These are phyloP conservation scores for Drosophila histrio DNA, from an alignment of 2,888 invertebrate species.

Conservation along the genomic window DNA sequence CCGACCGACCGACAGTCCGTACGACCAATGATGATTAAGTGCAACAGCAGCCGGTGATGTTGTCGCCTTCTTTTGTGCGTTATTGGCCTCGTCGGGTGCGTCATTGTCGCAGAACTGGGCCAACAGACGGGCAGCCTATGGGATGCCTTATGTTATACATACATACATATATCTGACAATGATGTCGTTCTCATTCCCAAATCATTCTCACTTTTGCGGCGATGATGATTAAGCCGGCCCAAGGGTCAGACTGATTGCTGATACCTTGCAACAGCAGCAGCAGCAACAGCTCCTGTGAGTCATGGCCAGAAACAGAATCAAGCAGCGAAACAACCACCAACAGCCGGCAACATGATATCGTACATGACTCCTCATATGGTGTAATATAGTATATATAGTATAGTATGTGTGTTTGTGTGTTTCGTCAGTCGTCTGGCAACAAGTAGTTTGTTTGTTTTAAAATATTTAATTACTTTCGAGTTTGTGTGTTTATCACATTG, in stretches of 20 bases:
- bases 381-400: not conserved
- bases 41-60: slow-evolving; percentile 57
- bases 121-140: slow-evolving; percentile 44
- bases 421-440: slow-evolving; percentile 53
- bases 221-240: slow-evolving; percentile 63
- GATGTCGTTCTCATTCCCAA: slow-evolving; percentile 44
- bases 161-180: slow-evolving; percentile 11
- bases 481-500: slow-evolving; percentile 29
- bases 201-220: slow-evolving; percentile 71
- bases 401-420: slow-evolving; percentile 6
- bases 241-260: slow-evolving; percentile 50
- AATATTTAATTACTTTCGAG: slow-evolving; percentile 76
- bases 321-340: slow-evolving; percentile 41
- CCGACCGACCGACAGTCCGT: slow-evolving; percentile 4
- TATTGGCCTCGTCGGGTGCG: slow-evolving; percentile 52
- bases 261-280: slow-evolving; percentile 25
- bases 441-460: slow-evolving; percentile 74
- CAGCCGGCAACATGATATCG: slow-evolving; percentile 60
- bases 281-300: slow-evolving; percentile 57
- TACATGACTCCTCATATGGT: slow-evolving; percentile 22
- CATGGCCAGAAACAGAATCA: slow-evolving; percentile 55
- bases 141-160: not conserved
- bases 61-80: slow-evolving; percentile 31
- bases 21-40: slow-evolving; percentile 61
- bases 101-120: slow-evolving; percentile 73